Evolutionary conservation across 2,888 invertebrate genomes (phyloP).

Genomic region (Caenorhabditis sp.): DNA sequence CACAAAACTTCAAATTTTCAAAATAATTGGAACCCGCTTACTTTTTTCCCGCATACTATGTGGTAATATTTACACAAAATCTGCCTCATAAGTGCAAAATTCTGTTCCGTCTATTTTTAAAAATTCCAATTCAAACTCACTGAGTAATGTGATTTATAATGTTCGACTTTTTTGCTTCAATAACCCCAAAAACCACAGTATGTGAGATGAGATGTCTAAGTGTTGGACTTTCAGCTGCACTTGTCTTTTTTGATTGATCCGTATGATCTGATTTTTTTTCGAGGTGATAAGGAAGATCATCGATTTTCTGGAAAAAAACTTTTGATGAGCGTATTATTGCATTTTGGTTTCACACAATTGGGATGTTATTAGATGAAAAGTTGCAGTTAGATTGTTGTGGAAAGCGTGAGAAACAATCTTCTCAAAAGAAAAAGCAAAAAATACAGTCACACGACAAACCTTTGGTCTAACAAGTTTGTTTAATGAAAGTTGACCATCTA

Average conservation of each 20-base stretch:
- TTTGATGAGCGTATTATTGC: background rate
- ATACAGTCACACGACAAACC: background rate
- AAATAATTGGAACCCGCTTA: no score
- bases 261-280: background rate
- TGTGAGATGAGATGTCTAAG: slow-evolving; percentile 45
- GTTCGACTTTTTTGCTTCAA: slow-evolving; percentile 39
- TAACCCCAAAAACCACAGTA: slow-evolving; percentile 43
- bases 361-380: no score
- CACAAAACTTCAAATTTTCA: no score
- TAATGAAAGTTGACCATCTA: background rate
- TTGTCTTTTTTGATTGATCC: slow-evolving; percentile 24
- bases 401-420: no score
- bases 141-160: slow-evolving; percentile 38
- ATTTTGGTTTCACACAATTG: no score
- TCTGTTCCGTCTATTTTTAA: no score
- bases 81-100: no score
- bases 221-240: slow-evolving; percentile 28
- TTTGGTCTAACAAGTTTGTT: background rate
- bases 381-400: no score
- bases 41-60: background rate
- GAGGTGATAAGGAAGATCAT: background rate
- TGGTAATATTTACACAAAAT: no score
- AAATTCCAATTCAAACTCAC: slow-evolving; percentile 19
- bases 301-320: slow-evolving; percentile 23
- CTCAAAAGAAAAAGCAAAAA: no score